Conservation (phyloP, 2,888 invertebrate genomes). For the Habroteleia sp. region DNA sequence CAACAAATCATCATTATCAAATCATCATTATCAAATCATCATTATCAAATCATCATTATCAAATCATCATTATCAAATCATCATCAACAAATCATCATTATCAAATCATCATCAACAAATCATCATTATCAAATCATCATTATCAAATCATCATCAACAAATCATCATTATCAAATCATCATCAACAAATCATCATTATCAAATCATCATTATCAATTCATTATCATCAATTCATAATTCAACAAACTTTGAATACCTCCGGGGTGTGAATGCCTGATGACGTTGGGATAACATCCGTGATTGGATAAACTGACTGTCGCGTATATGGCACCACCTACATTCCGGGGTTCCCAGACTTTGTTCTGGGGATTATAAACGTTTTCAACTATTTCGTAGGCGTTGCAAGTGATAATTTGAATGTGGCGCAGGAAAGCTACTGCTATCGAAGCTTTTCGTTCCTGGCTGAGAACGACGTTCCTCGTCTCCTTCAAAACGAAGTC, state of each 20-base stretch:
- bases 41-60: too few relatives aligned
- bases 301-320: slow-evolving; percentile 81
- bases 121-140: too few relatives aligned
- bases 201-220: too few relatives aligned
- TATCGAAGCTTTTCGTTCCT: slow-evolving; percentile 70
- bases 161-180: too few relatives aligned
- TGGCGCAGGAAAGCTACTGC: slow-evolving; percentile 78
- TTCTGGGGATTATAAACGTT: slow-evolving; percentile 70
- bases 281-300: slow-evolving; percentile 81
- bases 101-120: too few relatives aligned
- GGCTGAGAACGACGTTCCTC: slow-evolving; percentile 46
- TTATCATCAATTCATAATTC: too few relatives aligned
- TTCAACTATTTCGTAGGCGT: slow-evolving; percentile 82
- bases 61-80: too few relatives aligned
- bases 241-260: slow-evolving; percentile 66
- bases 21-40: too few relatives aligned
- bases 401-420: slow-evolving; percentile 81
- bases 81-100: too few relatives aligned
- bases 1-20: too few relatives aligned
- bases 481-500: slow-evolving; percentile 68
- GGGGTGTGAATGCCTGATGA: slow-evolving; percentile 79
- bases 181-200: not conserved
- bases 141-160: too few relatives aligned
- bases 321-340: slow-evolving; percentile 81
- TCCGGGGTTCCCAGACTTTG: slow-evolving; percentile 74